Percentiles rank a stretch among this genome's conserved stretches.
These are phyloP conservation scores for Pogonognathellus flavescens DNA, from an alignment of 1,140 invertebrate genomes.

Conservation along the genomic window DNA sequence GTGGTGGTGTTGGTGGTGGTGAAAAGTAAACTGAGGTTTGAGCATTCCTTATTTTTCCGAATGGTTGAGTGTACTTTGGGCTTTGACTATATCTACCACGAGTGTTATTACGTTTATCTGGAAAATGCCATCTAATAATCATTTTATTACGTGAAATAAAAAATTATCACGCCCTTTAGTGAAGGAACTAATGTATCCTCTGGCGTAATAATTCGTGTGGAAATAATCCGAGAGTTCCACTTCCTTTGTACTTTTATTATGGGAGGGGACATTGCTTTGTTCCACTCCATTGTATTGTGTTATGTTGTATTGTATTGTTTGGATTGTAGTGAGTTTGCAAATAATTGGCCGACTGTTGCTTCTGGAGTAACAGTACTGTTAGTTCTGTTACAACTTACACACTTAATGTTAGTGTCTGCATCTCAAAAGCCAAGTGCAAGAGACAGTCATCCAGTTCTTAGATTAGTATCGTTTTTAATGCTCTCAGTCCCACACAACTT, in stretches of 20 bases:
- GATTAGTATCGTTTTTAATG: neutral
- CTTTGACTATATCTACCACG: too few relatives aligned
- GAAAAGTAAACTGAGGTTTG: too few relatives aligned
- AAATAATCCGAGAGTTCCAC: slow-evolving; percentile 20
- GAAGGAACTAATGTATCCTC: neutral
- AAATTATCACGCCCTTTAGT: slow-evolving; percentile 1
- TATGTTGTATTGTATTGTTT: slow-evolving; percentile 31
- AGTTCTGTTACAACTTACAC: neutral
- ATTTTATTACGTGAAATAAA: slow-evolving; percentile 14
- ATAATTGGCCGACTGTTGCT: slow-evolving; percentile 44
- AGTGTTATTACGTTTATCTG: too few relatives aligned
- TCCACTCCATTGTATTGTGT: slow-evolving; percentile 18
- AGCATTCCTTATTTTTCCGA: too few relatives aligned
- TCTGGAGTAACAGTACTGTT: neutral
- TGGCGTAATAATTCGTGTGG: slow-evolving; percentile 24
- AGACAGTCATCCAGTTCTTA: neutral
- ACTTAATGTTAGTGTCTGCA: neutral
- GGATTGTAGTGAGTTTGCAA: slow-evolving; percentile 32
- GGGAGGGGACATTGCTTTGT: slow-evolving; percentile 4
- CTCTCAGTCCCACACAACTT: neutral
- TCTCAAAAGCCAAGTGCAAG: neutral
- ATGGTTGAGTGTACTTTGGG: too few relatives aligned
- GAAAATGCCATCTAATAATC: neutral
- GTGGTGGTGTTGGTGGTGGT: too few relatives aligned
- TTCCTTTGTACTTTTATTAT: slow-evolving; percentile 12